A percentile compares a stretch with the other conserved stretches of the same genome.
Conservation (phyloP, 2,113 vertebrate genomes). For the Siniperca knerii region DNA sequence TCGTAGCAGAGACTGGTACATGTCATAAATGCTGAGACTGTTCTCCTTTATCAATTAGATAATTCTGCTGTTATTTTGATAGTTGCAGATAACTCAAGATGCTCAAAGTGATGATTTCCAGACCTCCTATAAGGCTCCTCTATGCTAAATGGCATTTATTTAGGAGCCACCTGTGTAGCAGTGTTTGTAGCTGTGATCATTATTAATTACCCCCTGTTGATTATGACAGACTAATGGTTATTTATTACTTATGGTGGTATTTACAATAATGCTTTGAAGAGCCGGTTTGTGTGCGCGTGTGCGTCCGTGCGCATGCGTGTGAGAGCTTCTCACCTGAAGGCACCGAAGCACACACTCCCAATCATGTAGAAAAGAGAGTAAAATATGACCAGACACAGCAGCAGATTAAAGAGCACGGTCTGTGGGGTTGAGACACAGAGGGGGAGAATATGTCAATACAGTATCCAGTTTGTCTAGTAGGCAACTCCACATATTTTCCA, state of each 20-base stretch:
- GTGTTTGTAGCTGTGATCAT: too few species aligned
- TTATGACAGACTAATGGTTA: not conserved
- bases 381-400: slow-evolving; percentile 87
- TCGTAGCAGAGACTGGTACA: not conserved
- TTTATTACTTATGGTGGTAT: not conserved
- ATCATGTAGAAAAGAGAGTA: slow-evolving; percentile 88
- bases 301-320: slow-evolving; percentile 36
- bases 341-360: slow-evolving; percentile 85
- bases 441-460: not conserved
- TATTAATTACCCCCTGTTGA: too few species aligned
- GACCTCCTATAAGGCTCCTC: not conserved
- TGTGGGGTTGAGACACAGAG: slow-evolving; percentile 47
- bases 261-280: not conserved
- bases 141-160: not conserved
- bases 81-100: not conserved
- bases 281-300: not conserved
- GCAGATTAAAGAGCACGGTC: slow-evolving; percentile 86
- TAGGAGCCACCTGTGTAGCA: not conserved
- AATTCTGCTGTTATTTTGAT: not conserved
- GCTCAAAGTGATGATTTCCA: not conserved
- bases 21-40: not conserved
- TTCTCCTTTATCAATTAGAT: not conserved
- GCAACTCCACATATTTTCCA: slow-evolving; percentile 6
- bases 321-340: slow-evolving; percentile 83
- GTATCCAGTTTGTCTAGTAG: not conserved